phyloP scores from a whole-genome alignment of 2,888 invertebrate genomes.

The Drosophila maculinotata region DNA sequence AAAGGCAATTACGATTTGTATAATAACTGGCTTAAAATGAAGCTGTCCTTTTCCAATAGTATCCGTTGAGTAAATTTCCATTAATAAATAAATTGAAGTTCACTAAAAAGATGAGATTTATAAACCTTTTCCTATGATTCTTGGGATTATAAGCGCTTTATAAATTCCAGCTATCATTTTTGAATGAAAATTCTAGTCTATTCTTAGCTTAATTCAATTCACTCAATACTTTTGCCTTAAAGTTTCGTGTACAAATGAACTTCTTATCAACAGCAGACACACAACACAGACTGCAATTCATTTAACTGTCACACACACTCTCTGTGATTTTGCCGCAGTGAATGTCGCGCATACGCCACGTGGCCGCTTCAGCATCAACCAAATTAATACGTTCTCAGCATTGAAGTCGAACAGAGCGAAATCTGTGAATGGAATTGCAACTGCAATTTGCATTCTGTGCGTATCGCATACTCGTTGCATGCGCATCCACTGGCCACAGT shows the following conservation, averaged over 20 bases:
- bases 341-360: constrained; percentile 46
- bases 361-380: constrained; percentile 9
- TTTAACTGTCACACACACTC: constrained; percentile 1
- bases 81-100: too few species aligned
- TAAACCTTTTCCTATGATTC: background rate
- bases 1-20: too few species aligned
- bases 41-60: too few species aligned
- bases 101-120: too few species aligned
- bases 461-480: constrained; percentile 15
- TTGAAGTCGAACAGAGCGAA: constrained; percentile 12
- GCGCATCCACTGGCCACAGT: constrained; percentile 24
- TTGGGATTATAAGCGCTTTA: too few species aligned
- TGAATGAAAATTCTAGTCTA: too few species aligned
- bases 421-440: constrained; percentile 44
- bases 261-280: background rate
- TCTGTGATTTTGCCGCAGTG: background rate
- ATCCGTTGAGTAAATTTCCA: too few species aligned
- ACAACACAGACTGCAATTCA: background rate
- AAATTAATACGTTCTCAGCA: constrained; percentile 32
- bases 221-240: background rate
- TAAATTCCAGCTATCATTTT: background rate
- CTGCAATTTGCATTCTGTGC: constrained; percentile 49
- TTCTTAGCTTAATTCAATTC: background rate
- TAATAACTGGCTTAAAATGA: too few species aligned
- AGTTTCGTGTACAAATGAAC: background rate